A percentile compares a stretch with the other conserved stretches of the same genome.
These are phyloP conservation scores for Anodontia alba DNA, from an alignment of 2,888 invertebrate species.

Conservation along the genomic window DNA sequence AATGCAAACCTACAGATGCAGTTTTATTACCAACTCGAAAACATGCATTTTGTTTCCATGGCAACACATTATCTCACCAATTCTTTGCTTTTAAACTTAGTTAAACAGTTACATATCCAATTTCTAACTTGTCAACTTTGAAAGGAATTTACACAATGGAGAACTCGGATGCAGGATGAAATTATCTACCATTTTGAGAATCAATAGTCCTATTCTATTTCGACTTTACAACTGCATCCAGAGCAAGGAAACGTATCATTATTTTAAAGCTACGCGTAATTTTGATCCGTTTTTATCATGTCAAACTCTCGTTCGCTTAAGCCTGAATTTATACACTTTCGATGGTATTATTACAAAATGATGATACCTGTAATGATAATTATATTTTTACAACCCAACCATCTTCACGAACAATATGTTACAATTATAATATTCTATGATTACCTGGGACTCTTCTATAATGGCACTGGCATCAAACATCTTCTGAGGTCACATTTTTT, in stretches of 20 bases:
- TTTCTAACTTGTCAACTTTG: slow-evolving; percentile 16
- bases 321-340: not conserved
- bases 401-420: not conserved
- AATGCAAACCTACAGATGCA: not conserved
- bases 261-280: not conserved
- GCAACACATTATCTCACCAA: slow-evolving; percentile 16
- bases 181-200: slow-evolving; percentile 18
- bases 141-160: slow-evolving; percentile 9
- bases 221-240: not conserved
- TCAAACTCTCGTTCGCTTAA: not conserved
- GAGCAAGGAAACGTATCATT: not conserved
- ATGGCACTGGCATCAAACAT: too few species aligned
- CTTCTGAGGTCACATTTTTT: too few species aligned
- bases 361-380: not conserved
- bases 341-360: not conserved
- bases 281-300: not conserved
- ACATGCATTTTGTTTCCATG: slow-evolving; percentile 16
- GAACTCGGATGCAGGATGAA: not conserved
- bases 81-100: slow-evolving; percentile 17
- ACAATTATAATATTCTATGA: too few species aligned
- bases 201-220: not conserved
- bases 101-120: slow-evolving; percentile 20
- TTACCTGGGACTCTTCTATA: too few species aligned
- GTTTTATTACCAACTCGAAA: slow-evolving; percentile 2
- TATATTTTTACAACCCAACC: not conserved